These are phyloP conservation scores for Sinocyclocheilus maitianheensis DNA, from an alignment of 2,113 vertebrate species.

Conservation along the genomic window DNA sequence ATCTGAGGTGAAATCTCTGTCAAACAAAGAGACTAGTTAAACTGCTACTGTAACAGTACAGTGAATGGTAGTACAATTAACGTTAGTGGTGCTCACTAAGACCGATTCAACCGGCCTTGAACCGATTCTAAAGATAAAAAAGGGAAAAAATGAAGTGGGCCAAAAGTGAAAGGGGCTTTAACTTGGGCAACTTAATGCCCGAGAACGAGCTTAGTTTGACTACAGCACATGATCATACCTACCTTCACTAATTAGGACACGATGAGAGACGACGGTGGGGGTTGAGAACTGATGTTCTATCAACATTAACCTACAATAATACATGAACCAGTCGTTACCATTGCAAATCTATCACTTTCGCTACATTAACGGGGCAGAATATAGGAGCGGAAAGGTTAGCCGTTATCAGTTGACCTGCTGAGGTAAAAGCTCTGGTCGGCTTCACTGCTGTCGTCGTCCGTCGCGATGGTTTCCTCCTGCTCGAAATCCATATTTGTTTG, in stretches of 20 bases:
- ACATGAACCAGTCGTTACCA: neutral
- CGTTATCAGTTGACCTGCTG: conserved; percentile 29
- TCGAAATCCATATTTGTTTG: neutral
- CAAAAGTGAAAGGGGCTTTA: neutral
- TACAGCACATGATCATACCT: neutral
- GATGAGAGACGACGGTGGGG: neutral
- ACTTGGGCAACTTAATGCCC: neutral
- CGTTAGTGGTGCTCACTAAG: neutral
- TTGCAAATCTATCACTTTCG: neutral
- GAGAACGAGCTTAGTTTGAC: neutral
- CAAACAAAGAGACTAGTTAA: neutral
- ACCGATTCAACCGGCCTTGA: neutral
- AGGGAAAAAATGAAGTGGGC: no score
- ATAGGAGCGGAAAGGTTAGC: neutral
- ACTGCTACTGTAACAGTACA: no score
- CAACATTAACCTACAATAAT: conserved; percentile 22
- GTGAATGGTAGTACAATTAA: neutral
- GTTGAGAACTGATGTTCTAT: neutral
- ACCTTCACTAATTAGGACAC: neutral
- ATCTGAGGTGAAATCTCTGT: conserved; percentile 54
- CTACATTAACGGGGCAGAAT: neutral
- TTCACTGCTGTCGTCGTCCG: conserved; percentile 49
- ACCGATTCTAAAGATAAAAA: neutral
- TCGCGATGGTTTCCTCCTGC: conserved; percentile 29
- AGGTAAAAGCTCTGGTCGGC: conserved; percentile 43